A percentile compares a stretch with the other conserved stretches of the same genome.
Evolutionary conservation across 2,797 vertebrate genomes (phyloP).

Genomic region (Rhadinocentrus ornatus): DNA sequence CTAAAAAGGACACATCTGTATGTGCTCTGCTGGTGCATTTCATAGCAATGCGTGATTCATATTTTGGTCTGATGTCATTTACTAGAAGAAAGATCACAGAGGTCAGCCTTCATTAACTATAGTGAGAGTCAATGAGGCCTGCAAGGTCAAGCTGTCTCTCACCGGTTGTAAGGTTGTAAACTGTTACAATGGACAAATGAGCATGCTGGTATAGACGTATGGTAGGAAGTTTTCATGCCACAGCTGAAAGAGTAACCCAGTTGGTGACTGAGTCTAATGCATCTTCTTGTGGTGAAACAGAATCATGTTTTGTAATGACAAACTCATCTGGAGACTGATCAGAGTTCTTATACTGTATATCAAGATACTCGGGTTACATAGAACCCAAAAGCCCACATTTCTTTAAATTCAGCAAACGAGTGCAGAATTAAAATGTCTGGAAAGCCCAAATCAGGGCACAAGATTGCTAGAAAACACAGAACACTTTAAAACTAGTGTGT

Average conservation of each 20-base stretch:
- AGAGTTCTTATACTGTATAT: neutral
- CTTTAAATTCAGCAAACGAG: constrained; percentile 16
- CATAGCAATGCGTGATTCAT: neutral
- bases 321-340: constrained; percentile 3
- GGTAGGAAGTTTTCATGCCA: neutral
- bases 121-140: neutral
- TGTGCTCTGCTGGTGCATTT: neutral
- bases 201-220: neutral
- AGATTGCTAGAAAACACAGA: constrained; percentile 17
- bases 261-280: neutral
- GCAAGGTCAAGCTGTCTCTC: neutral
- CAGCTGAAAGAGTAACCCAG: neutral
- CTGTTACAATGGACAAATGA: neutral
- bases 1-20: neutral
- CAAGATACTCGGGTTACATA: constrained; percentile 1
- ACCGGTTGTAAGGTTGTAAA: neutral
- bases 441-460: constrained; percentile 7
- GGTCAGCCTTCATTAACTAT: neutral
- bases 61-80: neutral
- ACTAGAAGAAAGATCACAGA: neutral
- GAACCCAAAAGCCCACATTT: neutral
- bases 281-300: neutral
- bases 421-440: neutral
- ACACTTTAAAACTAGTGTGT: constrained; percentile 3
- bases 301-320: neutral